Conservation (phyloP, 2,888 invertebrate species). For the Calameuta idolon region DNA sequence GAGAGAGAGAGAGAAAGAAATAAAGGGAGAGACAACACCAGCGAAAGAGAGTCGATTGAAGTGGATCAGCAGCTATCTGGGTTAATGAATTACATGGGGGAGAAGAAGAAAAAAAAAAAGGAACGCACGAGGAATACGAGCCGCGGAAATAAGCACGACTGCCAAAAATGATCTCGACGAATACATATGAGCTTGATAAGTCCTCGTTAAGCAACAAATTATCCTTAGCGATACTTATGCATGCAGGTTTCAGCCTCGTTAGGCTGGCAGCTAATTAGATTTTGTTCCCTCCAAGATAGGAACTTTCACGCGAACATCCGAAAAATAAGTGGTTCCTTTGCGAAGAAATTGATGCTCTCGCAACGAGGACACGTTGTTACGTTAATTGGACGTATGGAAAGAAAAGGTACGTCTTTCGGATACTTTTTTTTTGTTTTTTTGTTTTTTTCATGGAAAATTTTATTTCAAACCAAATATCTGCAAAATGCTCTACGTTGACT, state of each 20-base stretch:
- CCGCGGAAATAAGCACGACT: neutral
- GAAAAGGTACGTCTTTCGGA: neutral
- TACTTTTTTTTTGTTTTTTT: too few species aligned
- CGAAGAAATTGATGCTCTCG: neutral
- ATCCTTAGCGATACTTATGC: neutral
- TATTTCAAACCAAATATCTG: neutral
- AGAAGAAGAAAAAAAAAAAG: neutral
- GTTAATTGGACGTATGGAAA: neutral
- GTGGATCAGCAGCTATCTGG: constrained; percentile 6
- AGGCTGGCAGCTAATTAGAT: neutral
- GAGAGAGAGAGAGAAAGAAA: constrained; percentile 10
- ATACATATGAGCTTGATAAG: neutral
- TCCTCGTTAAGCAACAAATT: neutral
- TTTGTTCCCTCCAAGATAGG: neutral
- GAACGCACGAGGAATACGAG: neutral
- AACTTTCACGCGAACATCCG: neutral
- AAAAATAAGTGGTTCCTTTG: neutral
- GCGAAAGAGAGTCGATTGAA: constrained; percentile 5
- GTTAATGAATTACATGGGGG: constrained; percentile 5
- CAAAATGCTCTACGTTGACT: neutral
- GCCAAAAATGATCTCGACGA: neutral
- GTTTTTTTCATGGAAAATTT: neutral
- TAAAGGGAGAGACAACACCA: constrained; percentile 4
- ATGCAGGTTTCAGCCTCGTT: neutral
- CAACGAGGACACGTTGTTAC: neutral